Conservation (phyloP, 2,888 invertebrate genomes). For the Mythimna pallens region DNA sequence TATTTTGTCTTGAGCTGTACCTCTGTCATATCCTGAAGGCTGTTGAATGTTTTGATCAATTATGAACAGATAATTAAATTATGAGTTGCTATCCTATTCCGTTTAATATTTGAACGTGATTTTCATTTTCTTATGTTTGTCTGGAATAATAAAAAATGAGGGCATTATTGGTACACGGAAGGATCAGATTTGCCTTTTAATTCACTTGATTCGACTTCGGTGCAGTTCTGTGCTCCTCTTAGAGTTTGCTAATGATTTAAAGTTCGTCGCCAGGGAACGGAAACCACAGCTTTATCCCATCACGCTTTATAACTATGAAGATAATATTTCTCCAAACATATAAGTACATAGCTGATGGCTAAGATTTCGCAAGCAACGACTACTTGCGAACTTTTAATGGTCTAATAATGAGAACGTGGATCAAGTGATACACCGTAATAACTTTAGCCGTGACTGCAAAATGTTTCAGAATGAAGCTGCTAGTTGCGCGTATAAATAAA, state of each 20-base stretch:
- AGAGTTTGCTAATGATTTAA: constrained; percentile 59
- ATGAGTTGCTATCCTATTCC: background rate
- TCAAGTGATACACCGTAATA: constrained; percentile 22
- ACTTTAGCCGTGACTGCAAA: constrained; percentile 37
- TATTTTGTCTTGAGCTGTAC: constrained; percentile 19
- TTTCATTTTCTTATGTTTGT: background rate
- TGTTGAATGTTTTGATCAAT: constrained; percentile 22
- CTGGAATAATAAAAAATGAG: background rate
- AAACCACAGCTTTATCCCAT: constrained; percentile 37
- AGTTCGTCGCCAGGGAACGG: constrained; percentile 40
- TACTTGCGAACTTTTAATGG: constrained; percentile 54
- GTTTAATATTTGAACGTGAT: background rate
- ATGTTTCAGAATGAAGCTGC: constrained; percentile 19
- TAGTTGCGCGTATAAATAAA: constrained; percentile 3
- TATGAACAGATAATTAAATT: background rate
- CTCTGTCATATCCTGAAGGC: constrained; percentile 8
- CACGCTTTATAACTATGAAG: constrained; percentile 40
- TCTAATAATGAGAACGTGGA: constrained; percentile 44
- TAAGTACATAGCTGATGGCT: constrained; percentile 27
- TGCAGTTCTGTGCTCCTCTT: constrained; percentile 27
- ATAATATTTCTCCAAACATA: constrained; percentile 43
- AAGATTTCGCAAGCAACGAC: constrained; percentile 24
- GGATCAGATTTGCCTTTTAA: constrained; percentile 25
- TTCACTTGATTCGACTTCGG: constrained; percentile 16
- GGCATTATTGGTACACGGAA: background rate